A percentile compares a stretch with the other conserved stretches of the same genome.
phyloP scores from a whole-genome alignment of 2,113 vertebrate genomes.

The Myrmecophaga tridactyla region DNA sequence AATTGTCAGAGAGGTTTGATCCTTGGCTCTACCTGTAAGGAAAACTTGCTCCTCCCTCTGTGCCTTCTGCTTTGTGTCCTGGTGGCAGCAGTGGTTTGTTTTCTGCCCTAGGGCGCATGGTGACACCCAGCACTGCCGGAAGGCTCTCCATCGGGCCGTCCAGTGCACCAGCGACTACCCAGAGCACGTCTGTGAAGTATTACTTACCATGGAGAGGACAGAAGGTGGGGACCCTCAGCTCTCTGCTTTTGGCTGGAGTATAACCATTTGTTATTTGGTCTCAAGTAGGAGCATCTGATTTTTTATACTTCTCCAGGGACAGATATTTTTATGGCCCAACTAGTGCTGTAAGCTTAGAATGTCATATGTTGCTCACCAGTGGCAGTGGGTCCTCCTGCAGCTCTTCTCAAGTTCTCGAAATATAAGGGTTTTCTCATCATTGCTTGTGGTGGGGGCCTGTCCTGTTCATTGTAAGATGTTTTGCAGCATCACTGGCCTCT shows the following conservation, averaged over 20 bases:
- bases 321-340: not conserved
- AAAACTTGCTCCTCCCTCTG: not conserved
- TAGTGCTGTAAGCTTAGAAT: not conserved
- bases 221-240: conserved; percentile 87
- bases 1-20: accelerated
- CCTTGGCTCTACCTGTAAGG: not conserved
- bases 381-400: not conserved
- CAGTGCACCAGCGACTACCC: conserved; percentile 98
- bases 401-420: not conserved
- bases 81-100: not conserved
- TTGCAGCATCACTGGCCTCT: not conserved
- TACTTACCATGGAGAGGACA: conserved; percentile 95
- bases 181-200: conserved; percentile 96
- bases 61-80: not conserved
- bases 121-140: conserved; percentile 92
- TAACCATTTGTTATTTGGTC: not conserved
- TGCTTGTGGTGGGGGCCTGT: not conserved
- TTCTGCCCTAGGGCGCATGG: conserved; percentile 88
- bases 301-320: not conserved
- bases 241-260: not conserved
- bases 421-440: not conserved
- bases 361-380: accelerated
- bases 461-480: too few relatives aligned
- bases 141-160: conserved; percentile 95
- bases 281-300: not conserved